Conservation (phyloP, 2,113 vertebrate species). For the Sceloporus undulatus region DNA sequence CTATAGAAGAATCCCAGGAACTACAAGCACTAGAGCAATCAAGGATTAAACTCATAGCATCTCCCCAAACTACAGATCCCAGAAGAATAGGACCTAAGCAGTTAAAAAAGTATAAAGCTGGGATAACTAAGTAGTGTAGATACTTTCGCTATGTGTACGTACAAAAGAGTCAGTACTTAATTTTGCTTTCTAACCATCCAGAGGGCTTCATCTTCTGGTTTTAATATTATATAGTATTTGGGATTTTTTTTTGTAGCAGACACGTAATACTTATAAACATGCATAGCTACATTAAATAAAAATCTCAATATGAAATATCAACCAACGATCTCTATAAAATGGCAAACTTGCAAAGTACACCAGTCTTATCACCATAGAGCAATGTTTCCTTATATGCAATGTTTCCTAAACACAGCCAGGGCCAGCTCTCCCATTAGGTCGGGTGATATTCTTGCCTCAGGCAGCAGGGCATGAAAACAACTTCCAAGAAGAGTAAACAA, state of each 20-base stretch:
- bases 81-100: no score
- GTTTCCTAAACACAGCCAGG: not conserved
- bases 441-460: not conserved
- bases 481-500: not conserved
- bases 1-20: no score
- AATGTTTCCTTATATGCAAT: not conserved
- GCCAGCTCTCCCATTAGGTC: not conserved
- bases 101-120: no score
- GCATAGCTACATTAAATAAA: not conserved
- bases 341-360: no score
- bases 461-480: no score
- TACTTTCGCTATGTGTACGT: no score
- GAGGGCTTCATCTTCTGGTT: not conserved
- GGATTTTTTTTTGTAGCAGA: not conserved
- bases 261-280: no score
- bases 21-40: no score
- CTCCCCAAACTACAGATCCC: no score
- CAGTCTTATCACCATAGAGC: not conserved
- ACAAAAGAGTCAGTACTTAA: no score
- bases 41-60: no score
- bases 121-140: no score
- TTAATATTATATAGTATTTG: not conserved
- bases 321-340: not conserved
- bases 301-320: not conserved
- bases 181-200: not conserved